A percentile compares a stretch with the other conserved stretches of the same genome.
phyloP scores from a whole-genome alignment of 2,888 invertebrate species.

The Pteria penguin region DNA sequence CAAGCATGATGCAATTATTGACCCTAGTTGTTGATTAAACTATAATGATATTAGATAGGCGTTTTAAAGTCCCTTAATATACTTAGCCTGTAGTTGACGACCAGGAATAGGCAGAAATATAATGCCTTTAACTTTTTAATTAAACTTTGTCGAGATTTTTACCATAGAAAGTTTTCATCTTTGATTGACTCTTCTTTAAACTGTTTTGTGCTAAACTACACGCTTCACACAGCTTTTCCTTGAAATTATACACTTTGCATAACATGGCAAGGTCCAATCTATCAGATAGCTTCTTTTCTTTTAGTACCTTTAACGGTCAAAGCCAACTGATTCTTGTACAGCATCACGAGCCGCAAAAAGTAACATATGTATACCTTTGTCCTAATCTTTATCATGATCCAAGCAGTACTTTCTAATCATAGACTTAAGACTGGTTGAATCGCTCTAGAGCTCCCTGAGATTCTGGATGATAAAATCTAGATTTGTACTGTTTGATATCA shows the following conservation, averaged over 20 bases:
- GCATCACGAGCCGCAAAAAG: constrained; percentile 48
- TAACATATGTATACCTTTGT: constrained; percentile 42
- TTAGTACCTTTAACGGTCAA: constrained; percentile 39
- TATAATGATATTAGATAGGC: too few relatives aligned
- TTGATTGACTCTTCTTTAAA: constrained; percentile 33
- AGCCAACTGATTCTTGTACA: too few relatives aligned
- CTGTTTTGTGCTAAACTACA: constrained; percentile 43
- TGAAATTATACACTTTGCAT: constrained; percentile 39
- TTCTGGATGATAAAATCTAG: constrained; percentile 33
- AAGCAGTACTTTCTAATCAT: too few relatives aligned
- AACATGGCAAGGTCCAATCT: constrained; percentile 29
- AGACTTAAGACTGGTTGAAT: too few relatives aligned
- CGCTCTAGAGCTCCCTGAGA: constrained; percentile 45
- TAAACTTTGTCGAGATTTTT: too few relatives aligned
- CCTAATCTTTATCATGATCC: constrained; percentile 44
- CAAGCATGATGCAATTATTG: too few relatives aligned
- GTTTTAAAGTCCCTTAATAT: too few relatives aligned
- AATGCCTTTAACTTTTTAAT: too few relatives aligned
- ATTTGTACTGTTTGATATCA: too few relatives aligned
- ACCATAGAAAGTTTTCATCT: constrained; percentile 52
- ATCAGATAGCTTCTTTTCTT: constrained; percentile 20
- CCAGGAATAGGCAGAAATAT: too few relatives aligned
- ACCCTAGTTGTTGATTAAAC: too few relatives aligned
- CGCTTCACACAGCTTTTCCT: constrained; percentile 22
- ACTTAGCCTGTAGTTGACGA: too few relatives aligned